Base-by-base conservation (phyloP, 1,140 invertebrate species). In the Aphelinus certus region DNA sequence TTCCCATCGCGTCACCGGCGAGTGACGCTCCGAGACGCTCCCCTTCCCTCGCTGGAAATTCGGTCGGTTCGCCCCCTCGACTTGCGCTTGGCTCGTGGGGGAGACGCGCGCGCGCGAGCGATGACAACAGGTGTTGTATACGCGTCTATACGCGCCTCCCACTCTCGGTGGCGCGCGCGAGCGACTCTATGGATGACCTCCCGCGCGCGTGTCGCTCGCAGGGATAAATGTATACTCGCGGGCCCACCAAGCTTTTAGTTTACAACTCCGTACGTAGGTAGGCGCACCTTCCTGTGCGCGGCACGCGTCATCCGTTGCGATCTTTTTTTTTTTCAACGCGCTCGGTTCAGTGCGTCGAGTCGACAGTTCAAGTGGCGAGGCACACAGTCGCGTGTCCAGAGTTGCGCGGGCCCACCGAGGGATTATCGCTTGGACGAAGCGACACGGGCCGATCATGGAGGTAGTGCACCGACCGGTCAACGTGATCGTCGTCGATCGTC, bases 191-290 rank as follows among this genome's bases (percentile, higher is more conserved):
- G 77, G 82, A 84, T 85, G 83, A 85, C 84, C 84, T 85, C 83
- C 84, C 78, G 81, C 77, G 81, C 78, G 81, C 77, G 81, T 84
- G 82, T 84, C 80, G 80, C 83, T 82, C 80, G 81, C 80, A 83
- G 80, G 81, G 81, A 84, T 84, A 85, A 84, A 85, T 83, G 82
- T 83, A 80, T 83, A 83, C 79, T 79, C 80, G 46, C 80, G 70
- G 73, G 76, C 75, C 77, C 74, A 79, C 79, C 75, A 78, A 80
- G 77, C 82, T 82, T 81, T 82, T 83, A 84, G 84, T 83, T 69
- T 51, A 78, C 60, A 79, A 71, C 75, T 61, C 2, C 26, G 53
- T 60, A 55, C 67, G 67, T 53, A 26, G 43, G 68, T 71, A 62
- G 4, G 73, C 70, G 55, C 67, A 75, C 43, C 7, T 10, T 56